Evolutionary conservation across 2,797 vertebrate species (phyloP).

Genomic region (Anolis apletophallus): DNA sequence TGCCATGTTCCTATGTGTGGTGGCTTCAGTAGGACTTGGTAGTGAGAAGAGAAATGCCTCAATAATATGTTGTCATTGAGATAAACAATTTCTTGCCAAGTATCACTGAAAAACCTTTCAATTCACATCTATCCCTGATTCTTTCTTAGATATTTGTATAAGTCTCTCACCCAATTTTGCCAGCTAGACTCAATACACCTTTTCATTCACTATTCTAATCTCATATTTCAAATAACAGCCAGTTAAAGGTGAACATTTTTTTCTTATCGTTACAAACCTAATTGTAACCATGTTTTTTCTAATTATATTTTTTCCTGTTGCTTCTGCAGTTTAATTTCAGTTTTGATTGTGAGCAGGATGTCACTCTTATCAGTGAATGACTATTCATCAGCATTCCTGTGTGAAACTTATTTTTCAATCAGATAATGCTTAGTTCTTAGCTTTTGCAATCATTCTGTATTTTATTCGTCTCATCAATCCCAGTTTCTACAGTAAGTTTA

Average conservation of each 20-base stretch:
- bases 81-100: not conserved
- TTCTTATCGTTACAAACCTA: conserved; percentile 15
- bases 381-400: not conserved
- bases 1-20: not conserved
- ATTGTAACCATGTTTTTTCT: conserved; percentile 9
- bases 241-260: not conserved
- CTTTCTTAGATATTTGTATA: not conserved
- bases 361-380: not conserved
- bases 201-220: not conserved
- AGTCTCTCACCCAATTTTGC: not conserved
- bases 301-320: not conserved
- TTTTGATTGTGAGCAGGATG: not conserved
- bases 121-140: not conserved
- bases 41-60: not conserved
- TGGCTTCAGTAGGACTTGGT: not conserved
- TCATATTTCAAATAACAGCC: not conserved
- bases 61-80: not conserved
- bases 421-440: conserved; percentile 2
- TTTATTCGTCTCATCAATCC: not conserved
- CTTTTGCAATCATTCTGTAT: not conserved
- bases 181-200: not conserved
- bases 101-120: not conserved
- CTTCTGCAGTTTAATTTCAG: not conserved
- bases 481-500: conserved; percentile 13
- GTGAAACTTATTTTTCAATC: not conserved